Conservation (phyloP, 2,888 invertebrate genomes). For the Meteorus colon region DNA sequence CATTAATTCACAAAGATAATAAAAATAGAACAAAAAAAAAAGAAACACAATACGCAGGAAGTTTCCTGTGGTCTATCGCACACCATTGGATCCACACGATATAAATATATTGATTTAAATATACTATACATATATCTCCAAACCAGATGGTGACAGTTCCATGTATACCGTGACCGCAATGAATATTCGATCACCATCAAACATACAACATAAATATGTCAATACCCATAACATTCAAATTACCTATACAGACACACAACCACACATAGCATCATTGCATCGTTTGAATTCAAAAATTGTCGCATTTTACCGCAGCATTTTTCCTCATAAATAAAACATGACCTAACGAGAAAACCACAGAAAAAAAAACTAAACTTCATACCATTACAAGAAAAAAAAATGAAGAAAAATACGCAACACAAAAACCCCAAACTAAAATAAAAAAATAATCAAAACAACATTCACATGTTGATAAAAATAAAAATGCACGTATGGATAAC, state of each 20-base stretch:
- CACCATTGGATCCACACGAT: neutral
- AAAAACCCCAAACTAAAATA: neutral
- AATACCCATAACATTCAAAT: neutral
- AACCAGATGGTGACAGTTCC: constrained; percentile 8
- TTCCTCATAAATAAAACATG: neutral
- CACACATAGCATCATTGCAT: neutral
- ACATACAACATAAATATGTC: neutral
- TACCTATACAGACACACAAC: neutral
- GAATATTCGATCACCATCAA: constrained; percentile 15
- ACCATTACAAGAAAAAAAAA: neutral
- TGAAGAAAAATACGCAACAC: neutral
- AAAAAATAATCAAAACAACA: constrained; percentile 14
- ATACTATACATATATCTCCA: neutral
- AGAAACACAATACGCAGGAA: neutral
- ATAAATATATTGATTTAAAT: neutral
- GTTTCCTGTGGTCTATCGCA: neutral
- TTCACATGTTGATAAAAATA: constrained; percentile 1
- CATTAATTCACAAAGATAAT: neutral
- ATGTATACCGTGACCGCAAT: constrained; percentile 13
- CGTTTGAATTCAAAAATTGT: constrained; percentile 15
- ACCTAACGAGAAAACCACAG: neutral
- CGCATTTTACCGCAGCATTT: neutral
- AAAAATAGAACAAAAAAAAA: neutral
- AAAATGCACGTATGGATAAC: constrained; percentile 9
- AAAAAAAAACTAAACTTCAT: neutral